Base-by-base conservation (phyloP, 2,113 vertebrate genomes). In the Elaphurus davidianus region DNA sequence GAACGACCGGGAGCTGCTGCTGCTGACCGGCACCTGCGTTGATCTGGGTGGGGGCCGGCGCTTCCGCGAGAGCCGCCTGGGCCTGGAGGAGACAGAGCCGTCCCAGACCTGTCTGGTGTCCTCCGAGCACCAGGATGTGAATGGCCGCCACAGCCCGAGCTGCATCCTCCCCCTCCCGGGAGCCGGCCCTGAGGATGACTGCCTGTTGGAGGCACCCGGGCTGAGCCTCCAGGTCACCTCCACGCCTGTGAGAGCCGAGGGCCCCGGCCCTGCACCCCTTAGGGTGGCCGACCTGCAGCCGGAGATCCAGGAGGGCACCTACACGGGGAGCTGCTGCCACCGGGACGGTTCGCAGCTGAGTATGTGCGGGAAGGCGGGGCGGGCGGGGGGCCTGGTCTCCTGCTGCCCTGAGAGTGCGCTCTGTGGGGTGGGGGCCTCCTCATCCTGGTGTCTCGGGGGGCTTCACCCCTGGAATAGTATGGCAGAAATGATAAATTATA, bases 261-360 rank as follows among this genome's bases (percentile, higher is more conserved):
- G 33, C 64, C 21, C 23, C 54, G 62, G 54, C 71, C 21, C 23
- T 2, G 50, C 27, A 6, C 67, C n/a, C 0, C 74, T 87, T 9
- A 36, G 96, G 81, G 60, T 55, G 40, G 2, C 97, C 81, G 2
- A 40, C 54, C 27, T n/a, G 2, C 54, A 64, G 43, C 36, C 10
- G 6, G 74, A 97, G 90, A 99, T 99, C 79, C 90, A 97, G 94
- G 99, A 99, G 97, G 99, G 99, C 47, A 98, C 57, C 96, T 99
- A 99, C 79, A 19, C 62, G 2, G 99, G 99, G 57, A 99, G 98
- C 54, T 99, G 99, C 94, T 99, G 99, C 98, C 99, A 99, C 98
- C 99, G 99, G 94, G 99, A 99, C 11, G 99, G 99, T 94, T 99
- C 99, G 0, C 98, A 98, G 87, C 98, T 99, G 81, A 99, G 99